Conservation (phyloP, 2,797 vertebrate species). For the Darevskia nairensis region DNA sequence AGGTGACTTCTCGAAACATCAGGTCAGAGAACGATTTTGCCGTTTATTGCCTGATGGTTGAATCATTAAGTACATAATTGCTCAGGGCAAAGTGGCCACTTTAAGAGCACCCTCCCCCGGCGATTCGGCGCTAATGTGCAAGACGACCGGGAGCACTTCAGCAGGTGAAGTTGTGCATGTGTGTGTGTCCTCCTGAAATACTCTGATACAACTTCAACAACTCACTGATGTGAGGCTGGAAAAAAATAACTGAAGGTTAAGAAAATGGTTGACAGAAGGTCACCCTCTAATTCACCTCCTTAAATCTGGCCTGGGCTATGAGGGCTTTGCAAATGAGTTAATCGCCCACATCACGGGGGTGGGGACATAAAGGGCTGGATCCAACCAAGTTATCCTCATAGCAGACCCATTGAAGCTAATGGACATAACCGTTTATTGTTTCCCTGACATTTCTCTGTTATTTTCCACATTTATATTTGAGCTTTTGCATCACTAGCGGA, state of each 20-base stretch:
- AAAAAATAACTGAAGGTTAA: neutral
- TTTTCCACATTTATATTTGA: no score
- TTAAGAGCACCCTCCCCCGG: neutral
- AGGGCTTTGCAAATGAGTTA: no score
- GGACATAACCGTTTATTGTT: no score
- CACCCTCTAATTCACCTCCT: no score
- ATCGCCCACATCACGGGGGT: no score
- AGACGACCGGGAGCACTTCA: neutral
- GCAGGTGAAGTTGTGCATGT: neutral
- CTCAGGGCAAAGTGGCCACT: constrained; percentile 15
- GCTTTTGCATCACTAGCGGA: no score
- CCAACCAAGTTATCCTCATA: no score
- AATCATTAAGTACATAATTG: constrained; percentile 52
- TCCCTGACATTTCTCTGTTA: no score
- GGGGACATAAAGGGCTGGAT: no score
- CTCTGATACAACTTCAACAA: neutral
- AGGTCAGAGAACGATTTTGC: constrained; percentile 66
- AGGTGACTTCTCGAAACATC: constrained; percentile 79
- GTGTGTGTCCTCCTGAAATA: neutral
- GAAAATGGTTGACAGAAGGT: neutral
- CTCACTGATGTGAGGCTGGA: neutral
- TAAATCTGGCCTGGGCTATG: neutral
- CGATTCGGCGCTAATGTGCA: neutral
- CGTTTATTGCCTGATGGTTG: constrained; percentile 52
- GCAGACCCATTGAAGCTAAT: no score